A percentile compares a stretch with the other conserved stretches of the same genome.
Evolutionary conservation across 2,888 invertebrate species (phyloP).

Genomic region (Laothoe populi): DNA sequence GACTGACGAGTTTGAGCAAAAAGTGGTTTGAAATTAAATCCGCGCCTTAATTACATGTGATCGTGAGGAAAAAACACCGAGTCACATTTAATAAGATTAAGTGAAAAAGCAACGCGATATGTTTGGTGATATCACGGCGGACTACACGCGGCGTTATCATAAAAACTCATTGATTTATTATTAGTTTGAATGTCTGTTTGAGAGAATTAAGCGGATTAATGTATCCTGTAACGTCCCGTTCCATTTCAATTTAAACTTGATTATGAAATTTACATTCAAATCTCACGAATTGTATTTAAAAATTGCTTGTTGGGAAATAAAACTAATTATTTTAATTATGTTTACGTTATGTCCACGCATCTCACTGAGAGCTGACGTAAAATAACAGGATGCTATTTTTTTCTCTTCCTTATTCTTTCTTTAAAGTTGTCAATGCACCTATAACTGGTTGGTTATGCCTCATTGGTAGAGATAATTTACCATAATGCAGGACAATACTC

Average conservation of each 20-base stretch:
- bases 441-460: too few relatives aligned
- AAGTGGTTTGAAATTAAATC: conserved; percentile 8
- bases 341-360: too few relatives aligned
- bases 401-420: too few relatives aligned
- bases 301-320: too few relatives aligned
- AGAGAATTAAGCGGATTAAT: conserved; percentile 6
- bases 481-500: too few relatives aligned
- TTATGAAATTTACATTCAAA: background rate
- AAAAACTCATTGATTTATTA: conserved; percentile 14
- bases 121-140: background rate
- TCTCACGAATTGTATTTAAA: background rate
- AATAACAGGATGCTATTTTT: too few relatives aligned
- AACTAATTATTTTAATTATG: background rate
- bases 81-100: conserved; percentile 19
- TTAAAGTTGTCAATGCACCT: too few relatives aligned
- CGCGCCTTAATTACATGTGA: conserved; percentile 11
- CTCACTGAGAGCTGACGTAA: too few relatives aligned
- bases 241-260: background rate
- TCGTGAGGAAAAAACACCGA: conserved; percentile 3
- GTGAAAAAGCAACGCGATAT: background rate
- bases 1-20: conserved; percentile 3
- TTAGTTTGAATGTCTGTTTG: background rate
- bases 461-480: too few relatives aligned
- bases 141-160: background rate
- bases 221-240: background rate